Base-by-base conservation (phyloP, 2,888 invertebrate species). In the Platynereis dumerilii region DNA sequence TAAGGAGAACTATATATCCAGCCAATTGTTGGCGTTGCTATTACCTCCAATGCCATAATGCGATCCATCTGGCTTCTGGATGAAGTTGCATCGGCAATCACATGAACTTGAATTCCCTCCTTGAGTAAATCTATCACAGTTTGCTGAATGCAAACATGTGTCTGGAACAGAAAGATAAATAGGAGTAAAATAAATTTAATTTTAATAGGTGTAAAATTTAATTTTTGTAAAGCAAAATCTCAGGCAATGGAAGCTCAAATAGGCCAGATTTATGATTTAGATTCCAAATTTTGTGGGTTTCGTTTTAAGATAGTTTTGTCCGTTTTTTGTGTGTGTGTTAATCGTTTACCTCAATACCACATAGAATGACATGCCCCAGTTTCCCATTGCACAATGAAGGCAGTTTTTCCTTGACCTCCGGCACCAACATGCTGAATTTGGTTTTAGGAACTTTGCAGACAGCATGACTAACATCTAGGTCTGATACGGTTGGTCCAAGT, bases 141-240 rank as follows among this genome's bases (percentile, higher is more conserved):
- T 74, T 88, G 87, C 72, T 87, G 87, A 12, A 89, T 84, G 75
- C 88, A 89, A 24, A 87, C 88, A 78, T 88, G 88, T 0, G 88
- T 83, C 83, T 89, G 73, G 17, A 69, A 64, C 34, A 42, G n/a
- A n/a, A n/a, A n/a, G n/a, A n/a, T n/a, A n/a, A n/a, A n/a, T n/a
- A n/a, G n/a, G n/a, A n/a, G n/a, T n/a, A n/a, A n/a, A n/a, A n/a
- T n/a, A n/a, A n/a, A n/a, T n/a, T n/a, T n/a, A n/a, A n/a, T n/a
- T n/a, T n/a, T n/a, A n/a, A n/a, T n/a, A n/a, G n/a, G n/a, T n/a
- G n/a, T n/a, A n/a, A n/a, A n/a, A n/a, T n/a, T n/a, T n/a, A n/a
- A n/a, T n/a, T n/a, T n/a, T n/a, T n/a, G n/a, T n/a, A n/a, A n/a
- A n/a, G n/a, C n/a, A n/a, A n/a, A n/a, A n/a, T n/a, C n/a, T n/a